phyloP scores from a whole-genome alignment of 2,113 vertebrate genomes.

The Fregata magnificens region DNA sequence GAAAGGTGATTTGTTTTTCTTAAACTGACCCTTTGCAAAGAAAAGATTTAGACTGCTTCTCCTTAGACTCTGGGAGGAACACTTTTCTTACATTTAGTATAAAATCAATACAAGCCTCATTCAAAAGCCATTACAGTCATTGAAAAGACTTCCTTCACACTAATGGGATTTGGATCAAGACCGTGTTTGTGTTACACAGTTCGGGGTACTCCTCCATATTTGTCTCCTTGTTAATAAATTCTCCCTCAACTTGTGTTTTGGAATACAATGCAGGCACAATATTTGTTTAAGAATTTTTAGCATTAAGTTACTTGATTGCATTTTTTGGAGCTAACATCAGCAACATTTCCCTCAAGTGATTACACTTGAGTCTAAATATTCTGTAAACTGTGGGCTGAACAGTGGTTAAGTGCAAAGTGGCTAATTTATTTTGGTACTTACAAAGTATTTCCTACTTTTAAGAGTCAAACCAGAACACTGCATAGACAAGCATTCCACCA shows the following conservation, averaged over 20 bases:
- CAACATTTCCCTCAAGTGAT: neutral
- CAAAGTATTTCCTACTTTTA: neutral
- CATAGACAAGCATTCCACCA: neutral
- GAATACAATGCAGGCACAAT: neutral
- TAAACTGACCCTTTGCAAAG: neutral
- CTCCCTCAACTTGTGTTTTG: neutral
- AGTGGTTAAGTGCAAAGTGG: neutral
- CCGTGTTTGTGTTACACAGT: neutral
- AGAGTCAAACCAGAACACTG: neutral
- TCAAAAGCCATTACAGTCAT: neutral
- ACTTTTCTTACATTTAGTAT: neutral
- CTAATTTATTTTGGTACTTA: constrained; percentile 24
- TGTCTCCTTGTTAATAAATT: neutral
- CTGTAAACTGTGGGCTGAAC: constrained; percentile 17
- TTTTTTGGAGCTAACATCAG: neutral
- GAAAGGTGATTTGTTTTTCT: neutral
- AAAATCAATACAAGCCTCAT: constrained; percentile 44
- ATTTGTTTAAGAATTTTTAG: neutral
- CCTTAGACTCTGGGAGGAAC: neutral
- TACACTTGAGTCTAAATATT: neutral
- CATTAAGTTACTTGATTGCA: neutral
- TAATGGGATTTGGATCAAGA: neutral
- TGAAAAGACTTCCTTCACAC: neutral
- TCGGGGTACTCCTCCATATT: neutral
- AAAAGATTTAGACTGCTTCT: neutral